These are phyloP conservation scores for Drosophila demipolita DNA, from an alignment of 2,888 invertebrate species.

Conservation along the genomic window DNA sequence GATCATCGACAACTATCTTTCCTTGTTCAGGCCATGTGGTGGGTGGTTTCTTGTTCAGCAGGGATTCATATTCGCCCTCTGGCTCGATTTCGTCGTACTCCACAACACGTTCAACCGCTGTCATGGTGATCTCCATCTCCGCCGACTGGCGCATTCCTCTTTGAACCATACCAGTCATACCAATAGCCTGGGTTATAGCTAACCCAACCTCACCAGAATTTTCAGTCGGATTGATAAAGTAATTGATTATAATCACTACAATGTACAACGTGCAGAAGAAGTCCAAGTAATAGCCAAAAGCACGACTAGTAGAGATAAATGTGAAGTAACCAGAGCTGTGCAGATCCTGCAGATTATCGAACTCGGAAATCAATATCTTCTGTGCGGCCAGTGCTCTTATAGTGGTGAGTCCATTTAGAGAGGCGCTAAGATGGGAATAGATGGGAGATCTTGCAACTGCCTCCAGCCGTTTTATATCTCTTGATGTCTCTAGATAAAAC, in stretches of 20 bases:
- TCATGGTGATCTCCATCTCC: slow-evolving; percentile 95
- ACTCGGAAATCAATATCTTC: slow-evolving; percentile 91
- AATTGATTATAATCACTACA: slow-evolving; percentile 92
- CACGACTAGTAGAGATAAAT: slow-evolving; percentile 94
- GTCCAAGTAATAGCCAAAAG: slow-evolving; percentile 97
- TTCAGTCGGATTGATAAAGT: slow-evolving; percentile 89
- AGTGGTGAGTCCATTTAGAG: slow-evolving; percentile 95
- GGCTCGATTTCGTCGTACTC: slow-evolving; percentile 87
- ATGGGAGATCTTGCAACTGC: slow-evolving; percentile 96
- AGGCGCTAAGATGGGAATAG: slow-evolving; percentile 95
- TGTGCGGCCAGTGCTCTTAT: slow-evolving; percentile 95
- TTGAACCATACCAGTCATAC: slow-evolving; percentile 88
- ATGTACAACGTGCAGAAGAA: slow-evolving; percentile 94
- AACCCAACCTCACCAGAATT: slow-evolving; percentile 91
- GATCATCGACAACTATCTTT: slow-evolving; percentile 88
- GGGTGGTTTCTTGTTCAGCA: slow-evolving; percentile 88
- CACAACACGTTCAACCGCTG: slow-evolving; percentile 92
- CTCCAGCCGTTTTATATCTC: slow-evolving; percentile 92
- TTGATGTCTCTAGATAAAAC: slow-evolving; percentile 92
- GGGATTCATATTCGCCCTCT: slow-evolving; percentile 88
- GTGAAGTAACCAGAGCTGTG: slow-evolving; percentile 97
- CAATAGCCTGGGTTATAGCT: slow-evolving; percentile 92
- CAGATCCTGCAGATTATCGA: slow-evolving; percentile 92
- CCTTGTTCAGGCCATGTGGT: slow-evolving; percentile 91
- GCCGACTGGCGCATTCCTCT: slow-evolving; percentile 98